Evolutionary conservation across 2,113 vertebrate species (phyloP).

Genomic region (Cyrtonyx montezumae): DNA sequence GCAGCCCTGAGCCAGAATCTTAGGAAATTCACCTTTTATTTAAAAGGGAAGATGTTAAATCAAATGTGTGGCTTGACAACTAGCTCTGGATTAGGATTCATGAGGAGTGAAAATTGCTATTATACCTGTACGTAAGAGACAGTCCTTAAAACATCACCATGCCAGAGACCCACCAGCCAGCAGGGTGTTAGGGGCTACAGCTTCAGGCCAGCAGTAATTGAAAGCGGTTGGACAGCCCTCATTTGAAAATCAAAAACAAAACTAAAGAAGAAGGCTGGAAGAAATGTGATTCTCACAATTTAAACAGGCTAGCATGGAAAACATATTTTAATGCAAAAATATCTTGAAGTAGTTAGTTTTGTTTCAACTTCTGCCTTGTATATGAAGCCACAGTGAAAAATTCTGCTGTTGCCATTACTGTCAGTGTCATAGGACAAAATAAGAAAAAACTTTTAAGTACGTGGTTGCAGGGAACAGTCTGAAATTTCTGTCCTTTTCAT

Average conservation of each 20-base stretch:
- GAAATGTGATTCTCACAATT: not conserved
- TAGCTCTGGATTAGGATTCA: not conserved
- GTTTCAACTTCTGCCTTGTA: not conserved
- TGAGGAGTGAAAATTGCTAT: not conserved
- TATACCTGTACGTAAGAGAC: not conserved
- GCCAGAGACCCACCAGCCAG: not conserved
- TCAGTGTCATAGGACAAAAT: not conserved
- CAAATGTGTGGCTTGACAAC: not conserved
- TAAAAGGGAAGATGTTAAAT: not conserved
- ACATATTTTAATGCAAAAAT: not conserved
- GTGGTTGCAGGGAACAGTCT: not conserved
- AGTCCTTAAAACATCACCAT: not conserved
- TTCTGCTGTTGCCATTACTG: not conserved
- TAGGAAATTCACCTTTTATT: conserved; percentile 6
- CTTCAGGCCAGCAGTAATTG: not conserved
- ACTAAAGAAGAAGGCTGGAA: not conserved
- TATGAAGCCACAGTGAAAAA: not conserved
- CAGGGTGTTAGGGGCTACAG: not conserved
- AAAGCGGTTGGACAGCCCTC: not conserved
- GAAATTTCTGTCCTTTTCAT: conserved; percentile 43
- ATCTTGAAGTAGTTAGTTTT: not conserved
- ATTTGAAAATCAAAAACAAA: not conserved
- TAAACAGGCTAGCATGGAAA: not conserved
- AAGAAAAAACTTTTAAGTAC: conserved; percentile 9
- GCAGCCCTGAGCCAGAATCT: conserved; percentile 2